phyloP scores from a whole-genome alignment of 2,888 invertebrate genomes.

The Leucoma salicis region DNA sequence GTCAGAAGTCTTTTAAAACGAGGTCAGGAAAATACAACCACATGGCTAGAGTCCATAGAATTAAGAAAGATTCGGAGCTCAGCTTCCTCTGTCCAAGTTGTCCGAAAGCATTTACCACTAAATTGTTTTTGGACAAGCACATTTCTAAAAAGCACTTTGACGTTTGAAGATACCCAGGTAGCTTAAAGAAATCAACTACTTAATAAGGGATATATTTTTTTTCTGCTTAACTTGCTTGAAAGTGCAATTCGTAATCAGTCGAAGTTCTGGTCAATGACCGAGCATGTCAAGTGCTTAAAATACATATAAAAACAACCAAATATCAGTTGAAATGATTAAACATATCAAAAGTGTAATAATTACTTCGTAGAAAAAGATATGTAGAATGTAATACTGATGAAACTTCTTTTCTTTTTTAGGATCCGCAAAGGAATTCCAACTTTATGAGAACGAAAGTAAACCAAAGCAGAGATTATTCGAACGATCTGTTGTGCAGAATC shows the following conservation, averaged over 20 bases:
- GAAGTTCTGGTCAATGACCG: too few species aligned
- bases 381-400: slow-evolving; percentile 63
- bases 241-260: background rate
- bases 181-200: too few species aligned
- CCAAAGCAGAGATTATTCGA: slow-evolving; percentile 76
- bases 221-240: background rate
- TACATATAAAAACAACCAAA: too few species aligned
- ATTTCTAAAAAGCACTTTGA: slow-evolving; percentile 79
- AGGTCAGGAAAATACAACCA: slow-evolving; percentile 75
- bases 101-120: slow-evolving; percentile 77
- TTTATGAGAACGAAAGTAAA: slow-evolving; percentile 63
- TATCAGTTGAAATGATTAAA: background rate
- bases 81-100: slow-evolving; percentile 77
- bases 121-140: slow-evolving; percentile 79
- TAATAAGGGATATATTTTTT: background rate
- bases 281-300: too few species aligned
- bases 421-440: slow-evolving; percentile 63
- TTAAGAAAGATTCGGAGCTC: slow-evolving; percentile 68
- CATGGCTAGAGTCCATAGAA: slow-evolving; percentile 68
- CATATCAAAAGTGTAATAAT: too few species aligned
- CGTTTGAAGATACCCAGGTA: slow-evolving; percentile 30
- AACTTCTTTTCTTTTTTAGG: slow-evolving; percentile 77
- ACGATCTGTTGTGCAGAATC: slow-evolving; percentile 75
- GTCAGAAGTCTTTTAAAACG: slow-evolving; percentile 70
- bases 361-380: slow-evolving; percentile 17